phyloP scores from a whole-genome alignment of 1,140 invertebrate species.

The Caenorhabditis briggsae region DNA sequence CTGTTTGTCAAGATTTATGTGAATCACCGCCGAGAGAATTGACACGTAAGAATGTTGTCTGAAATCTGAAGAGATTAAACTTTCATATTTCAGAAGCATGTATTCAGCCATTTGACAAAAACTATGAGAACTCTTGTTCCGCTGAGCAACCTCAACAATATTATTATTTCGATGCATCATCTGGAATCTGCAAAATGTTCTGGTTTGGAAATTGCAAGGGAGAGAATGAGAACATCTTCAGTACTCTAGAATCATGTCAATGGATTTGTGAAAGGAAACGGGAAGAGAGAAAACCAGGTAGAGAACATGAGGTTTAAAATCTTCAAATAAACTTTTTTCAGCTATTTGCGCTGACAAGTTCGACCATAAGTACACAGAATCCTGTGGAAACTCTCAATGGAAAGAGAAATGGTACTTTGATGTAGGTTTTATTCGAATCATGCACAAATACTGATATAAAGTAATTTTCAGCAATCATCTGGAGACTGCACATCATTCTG shows the following conservation, averaged over 20 bases:
- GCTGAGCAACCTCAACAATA: conserved; percentile 68
- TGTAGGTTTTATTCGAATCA: conserved; percentile 4
- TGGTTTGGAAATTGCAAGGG: conserved; percentile 74
- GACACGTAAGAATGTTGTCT: conserved; percentile 44
- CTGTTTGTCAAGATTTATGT: conserved; percentile 65
- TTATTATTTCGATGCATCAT: conserved; percentile 70
- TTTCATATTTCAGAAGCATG: conserved; percentile 66
- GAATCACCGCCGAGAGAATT: conserved; percentile 64
- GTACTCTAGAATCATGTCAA: conserved; percentile 71
- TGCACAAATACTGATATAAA: neutral
- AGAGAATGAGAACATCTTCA: conserved; percentile 70
- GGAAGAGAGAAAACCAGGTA: conserved; percentile 70
- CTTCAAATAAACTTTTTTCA: conserved; percentile 31
- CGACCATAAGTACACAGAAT: conserved; percentile 70
- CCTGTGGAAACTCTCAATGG: conserved; percentile 70
- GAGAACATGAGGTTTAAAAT: neutral
- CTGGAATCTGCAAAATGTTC: conserved; percentile 70
- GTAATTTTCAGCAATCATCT: conserved; percentile 66
- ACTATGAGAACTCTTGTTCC: conserved; percentile 68
- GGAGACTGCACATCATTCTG: conserved; percentile 72
- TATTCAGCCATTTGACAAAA: conserved; percentile 69
- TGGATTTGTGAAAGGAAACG: conserved; percentile 72
- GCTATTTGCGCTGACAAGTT: conserved; percentile 71
- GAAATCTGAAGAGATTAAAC: neutral
- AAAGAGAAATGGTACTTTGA: conserved; percentile 70